phyloP scores from a whole-genome alignment of 2,797 vertebrate genomes.

The Liasis olivaceus region DNA sequence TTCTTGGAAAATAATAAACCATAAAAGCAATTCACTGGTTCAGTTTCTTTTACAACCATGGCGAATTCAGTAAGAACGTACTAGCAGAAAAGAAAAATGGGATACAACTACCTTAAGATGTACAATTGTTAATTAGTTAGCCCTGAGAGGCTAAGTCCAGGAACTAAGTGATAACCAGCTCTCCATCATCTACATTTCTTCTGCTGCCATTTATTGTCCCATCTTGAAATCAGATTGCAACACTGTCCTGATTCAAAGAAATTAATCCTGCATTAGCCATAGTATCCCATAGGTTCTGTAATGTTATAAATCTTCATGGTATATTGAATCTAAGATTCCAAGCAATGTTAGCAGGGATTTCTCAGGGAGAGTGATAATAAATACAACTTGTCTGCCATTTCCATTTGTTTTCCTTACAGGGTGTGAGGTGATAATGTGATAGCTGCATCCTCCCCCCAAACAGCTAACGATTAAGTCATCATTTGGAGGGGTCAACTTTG shows the following conservation, averaged over 20 bases:
- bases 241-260: not conserved
- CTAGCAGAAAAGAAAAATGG: not conserved
- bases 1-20: not conserved
- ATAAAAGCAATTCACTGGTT: not conserved
- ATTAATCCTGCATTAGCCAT: not conserved
- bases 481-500: slow-evolving; percentile 16
- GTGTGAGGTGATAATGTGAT: not conserved
- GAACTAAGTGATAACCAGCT: not conserved
- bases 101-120: not conserved
- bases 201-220: not conserved
- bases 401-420: not conserved
- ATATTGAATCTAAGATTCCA: not conserved
- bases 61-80: not conserved
- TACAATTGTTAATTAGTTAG: not conserved
- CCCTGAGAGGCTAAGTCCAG: not conserved
- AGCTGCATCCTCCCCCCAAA: not conserved
- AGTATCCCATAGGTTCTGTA: not conserved
- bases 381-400: not conserved
- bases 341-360: not conserved
- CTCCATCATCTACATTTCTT: not conserved
- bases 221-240: not conserved
- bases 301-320: not conserved
- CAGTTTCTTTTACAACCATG: not conserved
- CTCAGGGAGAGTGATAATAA: not conserved
- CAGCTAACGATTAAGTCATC: not conserved